phyloP scores from a whole-genome alignment of 1,140 invertebrate genomes.

The Brachystomella parvula region DNA sequence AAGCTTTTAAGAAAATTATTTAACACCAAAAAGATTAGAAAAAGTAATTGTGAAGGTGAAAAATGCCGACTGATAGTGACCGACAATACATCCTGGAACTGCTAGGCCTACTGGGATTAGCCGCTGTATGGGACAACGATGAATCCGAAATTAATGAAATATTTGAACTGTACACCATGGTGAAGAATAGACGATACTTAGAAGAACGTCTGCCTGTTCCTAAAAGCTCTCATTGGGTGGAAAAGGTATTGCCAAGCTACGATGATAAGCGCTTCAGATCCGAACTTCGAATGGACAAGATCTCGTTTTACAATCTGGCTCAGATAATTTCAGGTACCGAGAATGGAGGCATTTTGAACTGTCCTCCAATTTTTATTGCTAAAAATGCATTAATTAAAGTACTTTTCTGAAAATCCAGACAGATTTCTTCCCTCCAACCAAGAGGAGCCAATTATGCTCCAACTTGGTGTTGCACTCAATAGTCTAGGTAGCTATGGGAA shows the following conservation, averaged over 20 bases:
- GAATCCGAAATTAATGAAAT: no score
- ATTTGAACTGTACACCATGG: no score
- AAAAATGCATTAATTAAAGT: not conserved
- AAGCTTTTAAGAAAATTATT: no score
- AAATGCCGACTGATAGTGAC: no score
- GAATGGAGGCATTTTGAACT: not conserved
- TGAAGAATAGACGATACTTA: not conserved
- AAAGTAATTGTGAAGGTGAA: no score
- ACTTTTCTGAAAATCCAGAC: not conserved
- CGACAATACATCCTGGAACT: no score
- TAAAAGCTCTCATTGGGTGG: not conserved
- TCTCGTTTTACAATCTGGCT: not conserved
- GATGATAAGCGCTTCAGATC: not conserved
- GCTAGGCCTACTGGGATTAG: no score
- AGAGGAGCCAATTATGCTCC: constrained; percentile 8
- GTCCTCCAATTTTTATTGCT: not conserved
- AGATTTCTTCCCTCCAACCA: not conserved
- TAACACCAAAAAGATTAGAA: no score
- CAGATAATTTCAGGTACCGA: not conserved
- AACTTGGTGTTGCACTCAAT: constrained; percentile 9
- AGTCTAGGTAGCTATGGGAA: constrained; percentile 16
- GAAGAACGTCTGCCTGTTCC: not conserved
- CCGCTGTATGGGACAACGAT: no score
- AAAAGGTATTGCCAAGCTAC: not conserved
- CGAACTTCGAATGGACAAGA: not conserved